Evolutionary conservation across 2,113 vertebrate species (phyloP).

Genomic region (Syngnathoides biaculeatus): DNA sequence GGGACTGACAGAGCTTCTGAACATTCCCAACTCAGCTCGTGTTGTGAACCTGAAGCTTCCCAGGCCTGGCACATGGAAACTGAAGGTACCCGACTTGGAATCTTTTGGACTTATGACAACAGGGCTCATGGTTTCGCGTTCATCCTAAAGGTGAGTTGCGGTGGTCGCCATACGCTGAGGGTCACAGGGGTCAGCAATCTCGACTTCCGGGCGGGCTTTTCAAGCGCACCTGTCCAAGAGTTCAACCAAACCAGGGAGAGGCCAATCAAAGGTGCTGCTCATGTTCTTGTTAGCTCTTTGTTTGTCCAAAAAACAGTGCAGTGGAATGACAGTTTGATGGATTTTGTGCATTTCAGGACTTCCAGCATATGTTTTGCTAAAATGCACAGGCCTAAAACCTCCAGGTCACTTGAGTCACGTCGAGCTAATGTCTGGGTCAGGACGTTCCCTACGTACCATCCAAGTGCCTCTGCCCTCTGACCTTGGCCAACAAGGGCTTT

Average conservation of each 20-base stretch:
- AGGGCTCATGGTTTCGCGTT: neutral
- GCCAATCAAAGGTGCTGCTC: slow-evolving; percentile 80
- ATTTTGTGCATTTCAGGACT: slow-evolving; percentile 71
- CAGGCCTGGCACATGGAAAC: slow-evolving; percentile 80
- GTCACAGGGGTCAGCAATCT: slow-evolving; percentile 85
- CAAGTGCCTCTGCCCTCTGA: slow-evolving; percentile 67
- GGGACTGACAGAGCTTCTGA: slow-evolving; percentile 84
- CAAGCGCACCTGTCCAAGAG: slow-evolving; percentile 70
- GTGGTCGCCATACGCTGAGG: slow-evolving; percentile 84
- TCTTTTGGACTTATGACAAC: neutral
- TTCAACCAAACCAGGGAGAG: slow-evolving; percentile 76
- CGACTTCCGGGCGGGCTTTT: slow-evolving; percentile 85
- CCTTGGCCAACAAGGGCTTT: slow-evolving; percentile 74
- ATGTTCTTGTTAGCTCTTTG: slow-evolving; percentile 7
- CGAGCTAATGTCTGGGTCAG: slow-evolving; percentile 79
- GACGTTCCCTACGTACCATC: slow-evolving; percentile 75
- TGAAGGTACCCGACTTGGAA: slow-evolving; percentile 75
- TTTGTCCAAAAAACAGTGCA: slow-evolving; percentile 4
- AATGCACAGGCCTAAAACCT: slow-evolving; percentile 78
- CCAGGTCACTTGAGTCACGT: slow-evolving; percentile 78
- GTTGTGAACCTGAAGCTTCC: slow-evolving; percentile 85
- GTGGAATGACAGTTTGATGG: slow-evolving; percentile 6
- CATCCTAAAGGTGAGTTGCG: slow-evolving; percentile 77
- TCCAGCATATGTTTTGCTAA: slow-evolving; percentile 82
- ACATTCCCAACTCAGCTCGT: slow-evolving; percentile 87